phyloP scores from a whole-genome alignment of 2,888 invertebrate species.

The Eupeodes latifasciatus region DNA sequence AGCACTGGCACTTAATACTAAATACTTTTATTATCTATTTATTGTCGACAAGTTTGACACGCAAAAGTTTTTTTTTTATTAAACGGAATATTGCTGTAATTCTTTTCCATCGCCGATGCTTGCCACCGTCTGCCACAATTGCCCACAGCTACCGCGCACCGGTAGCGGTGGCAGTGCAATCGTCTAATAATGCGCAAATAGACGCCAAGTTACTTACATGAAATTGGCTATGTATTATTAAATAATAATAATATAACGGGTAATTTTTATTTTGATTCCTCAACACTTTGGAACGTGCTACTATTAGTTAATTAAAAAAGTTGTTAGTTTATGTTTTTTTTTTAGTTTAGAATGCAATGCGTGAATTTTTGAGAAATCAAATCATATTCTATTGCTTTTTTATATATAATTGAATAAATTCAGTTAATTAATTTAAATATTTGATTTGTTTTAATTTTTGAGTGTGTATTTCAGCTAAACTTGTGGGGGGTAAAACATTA shows the following conservation, averaged over 20 bases:
- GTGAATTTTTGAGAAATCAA: constrained; percentile 37
- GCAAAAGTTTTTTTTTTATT: constrained; percentile 27
- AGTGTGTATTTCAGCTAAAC: too few relatives aligned
- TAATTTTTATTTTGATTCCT: constrained; percentile 40
- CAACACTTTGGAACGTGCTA: constrained; percentile 30
- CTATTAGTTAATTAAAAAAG: constrained; percentile 38
- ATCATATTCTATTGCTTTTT: constrained; percentile 36
- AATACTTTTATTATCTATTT: background rate
- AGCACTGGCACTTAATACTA: background rate
- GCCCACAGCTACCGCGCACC: too few relatives aligned
- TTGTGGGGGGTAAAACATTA: too few relatives aligned
- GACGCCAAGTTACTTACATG: constrained; percentile 4
- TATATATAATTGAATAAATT: constrained; percentile 36
- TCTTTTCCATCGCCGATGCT: background rate
- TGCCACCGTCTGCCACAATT: too few relatives aligned
- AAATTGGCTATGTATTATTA: constrained; percentile 9
- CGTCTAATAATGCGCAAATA: constrained; percentile 12
- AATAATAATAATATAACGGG: background rate
- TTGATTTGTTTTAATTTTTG: background rate
- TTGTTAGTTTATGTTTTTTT: background rate
- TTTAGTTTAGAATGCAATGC: constrained; percentile 35
- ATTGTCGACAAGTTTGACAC: constrained; percentile 32
- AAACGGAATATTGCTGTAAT: constrained; percentile 15
- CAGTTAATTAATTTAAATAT: background rate
- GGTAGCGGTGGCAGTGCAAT: background rate